phyloP scores from a whole-genome alignment of 2,888 invertebrate genomes.

The Hyalella azteca region DNA sequence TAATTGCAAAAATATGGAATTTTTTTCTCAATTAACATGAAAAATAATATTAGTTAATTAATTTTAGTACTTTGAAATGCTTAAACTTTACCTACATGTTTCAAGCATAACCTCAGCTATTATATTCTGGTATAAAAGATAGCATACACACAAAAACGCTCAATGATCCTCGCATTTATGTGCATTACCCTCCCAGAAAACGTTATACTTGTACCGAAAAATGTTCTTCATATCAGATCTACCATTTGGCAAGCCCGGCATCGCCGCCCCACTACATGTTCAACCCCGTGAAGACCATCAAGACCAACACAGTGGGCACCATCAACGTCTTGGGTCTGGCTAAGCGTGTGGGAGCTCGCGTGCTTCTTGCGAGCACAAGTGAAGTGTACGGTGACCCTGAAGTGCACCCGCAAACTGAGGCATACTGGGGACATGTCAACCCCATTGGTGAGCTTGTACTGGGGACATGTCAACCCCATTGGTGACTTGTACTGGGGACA shows the following conservation, averaged over 20 bases:
- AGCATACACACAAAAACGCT: no score
- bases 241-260: slow-evolving; percentile 97
- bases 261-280: slow-evolving; percentile 99
- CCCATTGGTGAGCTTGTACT: slow-evolving; percentile 90
- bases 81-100: no score
- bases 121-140: no score
- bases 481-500: no score
- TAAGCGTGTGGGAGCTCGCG: slow-evolving; percentile 87
- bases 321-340: slow-evolving; percentile 92
- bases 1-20: no score
- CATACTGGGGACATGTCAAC: slow-evolving; percentile 99
- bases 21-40: no score
- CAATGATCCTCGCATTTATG: no score
- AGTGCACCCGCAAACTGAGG: slow-evolving; percentile 96
- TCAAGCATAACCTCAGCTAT: no score
- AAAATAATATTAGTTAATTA: no score
- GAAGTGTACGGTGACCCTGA: slow-evolving; percentile 99
- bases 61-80: no score
- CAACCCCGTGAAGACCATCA: slow-evolving; percentile 99
- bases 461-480: no score
- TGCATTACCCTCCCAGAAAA: no score
- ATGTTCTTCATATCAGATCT: slow-evolving; percentile 69
- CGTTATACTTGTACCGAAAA: not conserved
- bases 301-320: slow-evolving; percentile 96
- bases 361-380: slow-evolving; percentile 96